A percentile compares a stretch with the other conserved stretches of the same genome.
These are phyloP conservation scores for Channallabes apus DNA, from an alignment of 2,797 vertebrate species.

Conservation along the genomic window DNA sequence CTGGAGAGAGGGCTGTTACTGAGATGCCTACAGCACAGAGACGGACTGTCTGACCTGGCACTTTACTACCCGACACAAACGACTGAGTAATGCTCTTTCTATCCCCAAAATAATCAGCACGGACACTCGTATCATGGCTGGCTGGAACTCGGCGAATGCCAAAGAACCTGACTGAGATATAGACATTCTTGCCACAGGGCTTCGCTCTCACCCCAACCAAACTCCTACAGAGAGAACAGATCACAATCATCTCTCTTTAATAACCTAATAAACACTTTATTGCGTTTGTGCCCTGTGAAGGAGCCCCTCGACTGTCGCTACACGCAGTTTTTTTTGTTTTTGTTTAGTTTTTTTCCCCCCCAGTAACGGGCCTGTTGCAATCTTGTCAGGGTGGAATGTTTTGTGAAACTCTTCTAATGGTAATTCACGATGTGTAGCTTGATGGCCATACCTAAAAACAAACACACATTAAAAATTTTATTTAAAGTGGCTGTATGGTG, in stretches of 20 bases:
- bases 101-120: conserved; percentile 74
- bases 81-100: conserved; percentile 3
- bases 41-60: conserved; percentile 79
- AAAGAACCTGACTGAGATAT: conserved; percentile 83
- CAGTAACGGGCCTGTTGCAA: conserved; percentile 38
- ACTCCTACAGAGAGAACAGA: conserved; percentile 46
- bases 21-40: conserved; percentile 82
- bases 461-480: too few species aligned
- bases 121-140: conserved; percentile 50
- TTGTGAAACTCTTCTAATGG: conserved; percentile 53
- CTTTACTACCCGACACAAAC: conserved; percentile 79
- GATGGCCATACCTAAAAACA: conserved; percentile 54
- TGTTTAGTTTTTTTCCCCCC: not conserved
- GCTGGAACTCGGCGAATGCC: conserved; percentile 77
- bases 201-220: conserved; percentile 55
- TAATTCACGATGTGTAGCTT: conserved; percentile 57
- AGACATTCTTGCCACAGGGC: conserved; percentile 62
- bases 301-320: conserved; percentile 47
- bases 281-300: conserved; percentile 50
- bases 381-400: conserved; percentile 62
- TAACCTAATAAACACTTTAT: conserved; percentile 58
- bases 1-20: conserved; percentile 98
- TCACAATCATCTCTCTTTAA: conserved; percentile 65
- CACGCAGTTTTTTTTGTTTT: not conserved
- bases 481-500: conserved; percentile 41